Conservation (phyloP, 2,113 vertebrate genomes). For the Ageneiosus marmoratus region DNA sequence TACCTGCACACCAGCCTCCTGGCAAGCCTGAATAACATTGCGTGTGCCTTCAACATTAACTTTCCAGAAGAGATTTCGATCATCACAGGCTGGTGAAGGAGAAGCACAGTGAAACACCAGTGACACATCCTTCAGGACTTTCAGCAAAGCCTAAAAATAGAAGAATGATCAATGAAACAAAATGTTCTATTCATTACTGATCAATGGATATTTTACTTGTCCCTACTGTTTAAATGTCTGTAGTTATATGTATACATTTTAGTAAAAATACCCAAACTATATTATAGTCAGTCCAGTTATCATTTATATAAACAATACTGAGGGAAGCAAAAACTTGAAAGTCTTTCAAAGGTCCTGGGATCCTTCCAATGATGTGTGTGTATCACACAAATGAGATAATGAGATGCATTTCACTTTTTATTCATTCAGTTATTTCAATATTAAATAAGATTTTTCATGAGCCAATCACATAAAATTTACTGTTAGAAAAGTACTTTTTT, state of each 20-base stretch:
- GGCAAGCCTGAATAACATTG: constrained; percentile 84
- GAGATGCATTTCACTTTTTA: neutral
- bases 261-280: neutral
- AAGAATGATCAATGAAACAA: neutral
- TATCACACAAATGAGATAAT: neutral
- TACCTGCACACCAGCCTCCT: constrained; percentile 89
- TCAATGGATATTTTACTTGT: no score
- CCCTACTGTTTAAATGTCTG: neutral
- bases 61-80: constrained; percentile 84
- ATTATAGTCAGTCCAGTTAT: neutral
- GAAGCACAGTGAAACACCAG: constrained; percentile 95
- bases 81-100: constrained; percentile 83
- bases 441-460: neutral
- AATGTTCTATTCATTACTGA: neutral
- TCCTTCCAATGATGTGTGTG: neutral
- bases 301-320: neutral
- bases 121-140: constrained; percentile 79
- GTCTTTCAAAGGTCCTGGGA: neutral
- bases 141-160: constrained; percentile 80
- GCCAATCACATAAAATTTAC: neutral
- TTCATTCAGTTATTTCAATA: neutral
- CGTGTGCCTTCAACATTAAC: constrained; percentile 89
- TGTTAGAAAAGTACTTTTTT: neutral
- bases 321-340: neutral
- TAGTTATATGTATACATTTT: neutral